A percentile compares a stretch with the other conserved stretches of the same genome.
phyloP scores from a whole-genome alignment of 2,113 vertebrate species.

The Cephalopterus ornatus region DNA sequence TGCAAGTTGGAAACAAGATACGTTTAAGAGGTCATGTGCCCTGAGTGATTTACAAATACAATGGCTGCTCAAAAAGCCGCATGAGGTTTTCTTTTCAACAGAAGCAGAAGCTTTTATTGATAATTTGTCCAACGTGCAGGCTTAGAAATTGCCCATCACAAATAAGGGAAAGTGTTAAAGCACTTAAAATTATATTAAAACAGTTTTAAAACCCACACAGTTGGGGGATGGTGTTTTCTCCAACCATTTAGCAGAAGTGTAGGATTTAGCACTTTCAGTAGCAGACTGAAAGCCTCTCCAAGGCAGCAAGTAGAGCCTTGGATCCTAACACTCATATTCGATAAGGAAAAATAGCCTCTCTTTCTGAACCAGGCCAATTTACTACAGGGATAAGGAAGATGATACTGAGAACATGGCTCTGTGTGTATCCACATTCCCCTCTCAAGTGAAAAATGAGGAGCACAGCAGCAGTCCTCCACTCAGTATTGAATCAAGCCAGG shows the following conservation, averaged over 20 bases:
- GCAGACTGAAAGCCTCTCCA: conserved; percentile 35
- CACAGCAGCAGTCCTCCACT: background rate
- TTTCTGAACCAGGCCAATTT: conserved; percentile 36
- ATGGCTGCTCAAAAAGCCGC: background rate
- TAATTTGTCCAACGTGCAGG: conserved; percentile 43
- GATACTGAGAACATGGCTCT: background rate
- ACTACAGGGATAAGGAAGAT: conserved; percentile 36
- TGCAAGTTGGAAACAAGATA: conserved; percentile 82
- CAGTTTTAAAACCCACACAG: conserved; percentile 22
- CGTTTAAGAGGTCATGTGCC: conserved; percentile 70
- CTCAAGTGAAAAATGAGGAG: conserved; percentile 10
- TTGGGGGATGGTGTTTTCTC: conserved; percentile 37
- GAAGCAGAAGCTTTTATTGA: conserved; percentile 10
- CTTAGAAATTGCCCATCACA: conserved; percentile 13
- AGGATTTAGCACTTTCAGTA: conserved; percentile 48
- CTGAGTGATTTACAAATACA: conserved; percentile 67
- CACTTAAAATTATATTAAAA: conserved; percentile 43
- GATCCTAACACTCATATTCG: background rate
- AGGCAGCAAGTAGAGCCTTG: conserved; percentile 5
- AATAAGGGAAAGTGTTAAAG: background rate
- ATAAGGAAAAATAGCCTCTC: conserved; percentile 41
- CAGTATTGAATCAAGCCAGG: background rate
- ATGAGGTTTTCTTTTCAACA: conserved; percentile 28
- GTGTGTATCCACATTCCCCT: background rate
- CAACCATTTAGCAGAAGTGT: conserved; percentile 15